phyloP scores from a whole-genome alignment of 2,113 vertebrate species.

The Caranx melampygus region DNA sequence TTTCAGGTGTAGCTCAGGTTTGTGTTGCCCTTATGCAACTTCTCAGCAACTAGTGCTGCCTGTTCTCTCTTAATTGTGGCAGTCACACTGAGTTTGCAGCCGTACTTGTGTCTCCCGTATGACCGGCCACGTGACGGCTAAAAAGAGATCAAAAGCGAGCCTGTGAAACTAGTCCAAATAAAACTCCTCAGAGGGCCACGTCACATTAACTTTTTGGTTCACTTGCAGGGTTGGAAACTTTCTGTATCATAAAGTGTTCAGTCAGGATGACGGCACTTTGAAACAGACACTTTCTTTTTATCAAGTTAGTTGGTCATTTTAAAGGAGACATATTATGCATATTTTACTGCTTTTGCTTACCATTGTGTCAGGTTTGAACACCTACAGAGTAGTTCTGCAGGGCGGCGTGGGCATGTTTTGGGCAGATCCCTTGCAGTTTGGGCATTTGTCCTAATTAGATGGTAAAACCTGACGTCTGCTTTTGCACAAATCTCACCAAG shows the following conservation, averaged over 20 bases:
- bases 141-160: constrained; percentile 16
- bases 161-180: background rate
- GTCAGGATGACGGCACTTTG: background rate
- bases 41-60: background rate
- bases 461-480: no score
- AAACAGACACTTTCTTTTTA: background rate
- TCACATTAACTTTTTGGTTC: background rate
- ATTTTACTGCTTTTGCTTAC: no score
- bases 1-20: background rate
- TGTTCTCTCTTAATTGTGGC: constrained; percentile 2
- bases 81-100: constrained; percentile 18
- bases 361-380: no score
- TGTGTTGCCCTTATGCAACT: background rate
- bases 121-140: constrained; percentile 26
- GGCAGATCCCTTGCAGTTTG: no score
- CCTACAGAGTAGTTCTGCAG: no score
- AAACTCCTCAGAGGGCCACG: background rate
- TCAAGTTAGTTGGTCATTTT: background rate
- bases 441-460: no score
- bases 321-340: no score
- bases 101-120: constrained; percentile 12
- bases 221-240: background rate
- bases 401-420: no score
- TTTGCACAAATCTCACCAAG: no score
- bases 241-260: background rate